A percentile compares a stretch with the other conserved stretches of the same genome.
phyloP scores from a whole-genome alignment of 2,113 vertebrate species.

The Columbina picui region DNA sequence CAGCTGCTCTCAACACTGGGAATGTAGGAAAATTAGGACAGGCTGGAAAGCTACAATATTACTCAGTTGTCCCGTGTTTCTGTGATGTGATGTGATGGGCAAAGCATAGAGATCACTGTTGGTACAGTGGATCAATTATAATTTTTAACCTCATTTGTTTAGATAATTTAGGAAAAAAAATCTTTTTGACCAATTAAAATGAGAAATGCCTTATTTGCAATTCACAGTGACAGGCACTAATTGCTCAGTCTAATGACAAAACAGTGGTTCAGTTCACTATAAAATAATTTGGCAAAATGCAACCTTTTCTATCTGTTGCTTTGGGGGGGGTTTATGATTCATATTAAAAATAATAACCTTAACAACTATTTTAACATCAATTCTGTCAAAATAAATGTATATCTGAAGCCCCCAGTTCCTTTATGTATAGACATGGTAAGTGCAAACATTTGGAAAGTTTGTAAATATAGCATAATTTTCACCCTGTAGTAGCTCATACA shows the following conservation, averaged over 20 bases:
- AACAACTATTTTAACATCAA: constrained; percentile 12
- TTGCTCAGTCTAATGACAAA: neutral
- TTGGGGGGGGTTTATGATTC: neutral
- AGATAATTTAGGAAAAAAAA: neutral
- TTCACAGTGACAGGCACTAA: neutral
- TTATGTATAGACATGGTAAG: neutral
- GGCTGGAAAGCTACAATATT: neutral
- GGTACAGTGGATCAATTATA: neutral
- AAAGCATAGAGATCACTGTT: neutral
- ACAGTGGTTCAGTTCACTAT: neutral
- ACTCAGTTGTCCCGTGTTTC: neutral
- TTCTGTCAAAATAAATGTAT: constrained; percentile 11
- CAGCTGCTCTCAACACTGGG: neutral
- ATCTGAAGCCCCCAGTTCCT: neutral
- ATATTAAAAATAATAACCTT: neutral
- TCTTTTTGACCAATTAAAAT: neutral
- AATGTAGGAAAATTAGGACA: neutral
- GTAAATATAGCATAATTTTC: constrained; percentile 6
- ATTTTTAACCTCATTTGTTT: neutral
- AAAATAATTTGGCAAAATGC: neutral
- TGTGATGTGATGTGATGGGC: rapidly evolving
- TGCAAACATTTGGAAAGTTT: neutral
- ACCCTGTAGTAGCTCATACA: neutral
- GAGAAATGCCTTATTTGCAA: neutral
- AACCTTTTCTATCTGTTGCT: neutral